Conservation (phyloP, 2,113 vertebrate species). For the Urocynchramus pylzowi region DNA sequence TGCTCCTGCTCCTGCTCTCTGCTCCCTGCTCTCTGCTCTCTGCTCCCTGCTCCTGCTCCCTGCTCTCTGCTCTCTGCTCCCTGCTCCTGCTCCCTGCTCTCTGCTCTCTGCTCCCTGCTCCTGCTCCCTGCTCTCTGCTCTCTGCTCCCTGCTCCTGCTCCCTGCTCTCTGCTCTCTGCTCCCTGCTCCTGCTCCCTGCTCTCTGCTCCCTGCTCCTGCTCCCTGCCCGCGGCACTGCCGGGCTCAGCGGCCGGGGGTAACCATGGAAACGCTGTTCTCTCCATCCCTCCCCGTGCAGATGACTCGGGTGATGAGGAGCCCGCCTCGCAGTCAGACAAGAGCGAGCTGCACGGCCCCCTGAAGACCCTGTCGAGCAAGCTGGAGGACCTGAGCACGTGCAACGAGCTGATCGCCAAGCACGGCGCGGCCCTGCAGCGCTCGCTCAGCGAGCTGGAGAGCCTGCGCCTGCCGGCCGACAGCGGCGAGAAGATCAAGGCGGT, state of each 20-base stretch:
- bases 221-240: not conserved
- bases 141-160: no score
- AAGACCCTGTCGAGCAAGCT: slow-evolving; percentile 90
- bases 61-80: no score
- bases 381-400: slow-evolving; percentile 93
- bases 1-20: not conserved
- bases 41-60: no score
- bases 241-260: not conserved
- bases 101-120: not conserved
- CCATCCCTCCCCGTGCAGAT: slow-evolving; percentile 76
- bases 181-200: not conserved
- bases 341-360: slow-evolving; percentile 86
- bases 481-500: slow-evolving; percentile 93
- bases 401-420: slow-evolving; percentile 94
- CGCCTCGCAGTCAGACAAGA: slow-evolving; percentile 86
- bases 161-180: no score
- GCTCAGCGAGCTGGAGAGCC: slow-evolving; percentile 90
- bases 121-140: no score
- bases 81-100: not conserved
- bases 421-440: slow-evolving; percentile 95
- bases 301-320: slow-evolving; percentile 95
- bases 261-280: slow-evolving; percentile 4
- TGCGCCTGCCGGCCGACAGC: slow-evolving; percentile 84
- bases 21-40: no score
- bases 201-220: not conserved